phyloP scores from a whole-genome alignment of 2,888 invertebrate species.

The Maniola hyperantus region DNA sequence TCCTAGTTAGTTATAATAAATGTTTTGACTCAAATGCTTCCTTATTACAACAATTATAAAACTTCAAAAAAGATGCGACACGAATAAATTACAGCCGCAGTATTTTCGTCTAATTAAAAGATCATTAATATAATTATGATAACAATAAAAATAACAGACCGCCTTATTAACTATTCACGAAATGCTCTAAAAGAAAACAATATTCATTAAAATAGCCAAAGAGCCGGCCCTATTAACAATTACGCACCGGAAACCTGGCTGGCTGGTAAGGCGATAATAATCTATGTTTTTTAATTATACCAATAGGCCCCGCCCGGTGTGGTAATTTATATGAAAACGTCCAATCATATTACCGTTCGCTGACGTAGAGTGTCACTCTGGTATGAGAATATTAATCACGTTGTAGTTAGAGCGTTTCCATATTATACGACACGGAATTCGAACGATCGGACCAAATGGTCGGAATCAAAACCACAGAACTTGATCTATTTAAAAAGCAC shows the following conservation, averaged over 20 bases:
- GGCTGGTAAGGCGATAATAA: conserved; percentile 68
- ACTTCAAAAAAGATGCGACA: conserved; percentile 13
- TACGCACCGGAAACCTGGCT: conserved; percentile 69
- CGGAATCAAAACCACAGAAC: background rate
- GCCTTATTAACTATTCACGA: conserved; percentile 32
- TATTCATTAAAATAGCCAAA: conserved; percentile 53
- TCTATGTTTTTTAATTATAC: conserved; percentile 75
- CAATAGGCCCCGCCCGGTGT: conserved; percentile 67
- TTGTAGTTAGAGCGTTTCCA: conserved; percentile 46
- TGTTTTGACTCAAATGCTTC: conserved; percentile 5
- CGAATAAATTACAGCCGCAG: background rate
- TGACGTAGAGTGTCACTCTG: conserved; percentile 70
- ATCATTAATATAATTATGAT: conserved; percentile 25
- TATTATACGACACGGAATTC: conserved; percentile 43
- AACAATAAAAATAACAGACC: conserved; percentile 30
- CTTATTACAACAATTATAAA: conserved; percentile 1
- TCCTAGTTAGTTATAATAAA: conserved; percentile 7
- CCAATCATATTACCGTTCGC: conserved; percentile 74
- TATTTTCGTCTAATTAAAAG: conserved; percentile 23
- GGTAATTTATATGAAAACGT: conserved; percentile 75
- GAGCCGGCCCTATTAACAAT: conserved; percentile 61
- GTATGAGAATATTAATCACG: conserved; percentile 69
- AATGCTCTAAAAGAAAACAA: conserved; percentile 46
- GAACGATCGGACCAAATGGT: conserved; percentile 9
- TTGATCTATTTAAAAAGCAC: background rate